A percentile compares a stretch with the other conserved stretches of the same genome.
Conservation (phyloP, 2,888 invertebrate genomes). For the Ophioninae sp. region DNA sequence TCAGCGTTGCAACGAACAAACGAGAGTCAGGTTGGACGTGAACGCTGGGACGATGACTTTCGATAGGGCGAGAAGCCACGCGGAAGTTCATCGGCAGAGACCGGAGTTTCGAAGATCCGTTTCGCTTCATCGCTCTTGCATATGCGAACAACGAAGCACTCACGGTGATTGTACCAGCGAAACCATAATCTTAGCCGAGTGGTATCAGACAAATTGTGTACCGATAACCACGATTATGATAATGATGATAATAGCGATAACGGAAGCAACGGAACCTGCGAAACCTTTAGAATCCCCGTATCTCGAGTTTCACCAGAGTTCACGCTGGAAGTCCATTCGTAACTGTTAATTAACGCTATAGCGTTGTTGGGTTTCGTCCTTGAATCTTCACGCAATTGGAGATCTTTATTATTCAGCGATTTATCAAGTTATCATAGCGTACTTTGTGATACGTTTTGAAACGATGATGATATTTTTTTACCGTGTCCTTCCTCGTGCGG, state of each 20-base stretch:
- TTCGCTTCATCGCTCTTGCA: neutral
- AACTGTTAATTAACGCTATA: slow-evolving; percentile 43
- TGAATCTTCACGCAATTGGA: neutral
- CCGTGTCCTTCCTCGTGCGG: no score
- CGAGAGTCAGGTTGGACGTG: slow-evolving; percentile 6
- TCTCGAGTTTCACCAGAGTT: slow-evolving; percentile 11
- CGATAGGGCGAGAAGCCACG: neutral
- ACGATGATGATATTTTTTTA: no score
- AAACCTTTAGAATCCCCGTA: slow-evolving; percentile 19
- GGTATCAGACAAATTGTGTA: slow-evolving; percentile 19
- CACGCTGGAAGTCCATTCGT: slow-evolving; percentile 27
- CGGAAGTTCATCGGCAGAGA: neutral
- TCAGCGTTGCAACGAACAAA: slow-evolving; percentile 25
- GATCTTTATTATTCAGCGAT: slow-evolving; percentile 10
- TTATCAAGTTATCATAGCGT: slow-evolving; percentile 10
- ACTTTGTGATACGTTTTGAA: no score
- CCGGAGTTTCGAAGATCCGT: slow-evolving; percentile 1
- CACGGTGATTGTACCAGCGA: slow-evolving; percentile 44
- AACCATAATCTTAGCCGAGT: slow-evolving; percentile 52
- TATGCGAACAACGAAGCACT: slow-evolving; percentile 35
- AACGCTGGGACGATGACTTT: slow-evolving; percentile 25
- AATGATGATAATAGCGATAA: slow-evolving; percentile 10
- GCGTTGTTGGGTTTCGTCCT: slow-evolving; percentile 22
- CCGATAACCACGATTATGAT: slow-evolving; percentile 34
- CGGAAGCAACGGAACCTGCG: neutral